A percentile compares a stretch with the other conserved stretches of the same genome.
Evolutionary conservation across 2,888 invertebrate species (phyloP).

Genomic region (Cerceris rybyensis): DNA sequence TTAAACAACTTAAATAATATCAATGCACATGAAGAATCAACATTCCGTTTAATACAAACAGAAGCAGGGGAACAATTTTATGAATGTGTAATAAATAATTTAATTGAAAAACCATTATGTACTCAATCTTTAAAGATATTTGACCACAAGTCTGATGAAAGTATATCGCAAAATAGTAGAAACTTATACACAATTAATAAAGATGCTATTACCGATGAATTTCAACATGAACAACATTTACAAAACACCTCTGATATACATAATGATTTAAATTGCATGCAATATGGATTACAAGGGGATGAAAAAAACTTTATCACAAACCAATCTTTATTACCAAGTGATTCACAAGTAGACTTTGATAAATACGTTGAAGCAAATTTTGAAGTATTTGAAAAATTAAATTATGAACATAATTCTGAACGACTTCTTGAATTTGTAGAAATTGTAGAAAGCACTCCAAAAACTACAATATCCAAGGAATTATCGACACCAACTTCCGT

Average conservation of each 20-base stretch:
- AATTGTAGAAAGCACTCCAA: conserved; percentile 43
- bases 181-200: conserved; percentile 10
- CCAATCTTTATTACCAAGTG: conserved; percentile 56
- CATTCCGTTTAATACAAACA: conserved; percentile 70
- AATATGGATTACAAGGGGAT: conserved; percentile 46
- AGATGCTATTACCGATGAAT: conserved; percentile 13
- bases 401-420: conserved; percentile 66
- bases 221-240: conserved; percentile 33
- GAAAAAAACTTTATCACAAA: conserved; percentile 49
- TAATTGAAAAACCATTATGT: conserved; percentile 63
- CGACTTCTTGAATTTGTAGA: conserved; percentile 67
- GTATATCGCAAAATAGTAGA: conserved; percentile 5
- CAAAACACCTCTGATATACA: conserved; percentile 31
- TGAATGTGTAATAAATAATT: conserved; percentile 73
- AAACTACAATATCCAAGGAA: conserved; percentile 48
- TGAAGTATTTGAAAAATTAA: conserved; percentile 62
- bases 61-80: conserved; percentile 76
- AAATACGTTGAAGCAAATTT: conserved; percentile 65
- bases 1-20: conserved; percentile 21
- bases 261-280: conserved; percentile 53
- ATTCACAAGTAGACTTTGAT: conserved; percentile 57
- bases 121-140: conserved; percentile 17
- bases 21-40: conserved; percentile 59
- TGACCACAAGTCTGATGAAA: conserved; percentile 28
- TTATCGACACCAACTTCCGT: conserved; percentile 62